Evolutionary conservation across 2,797 vertebrate species (phyloP), one percentile per base, ranked within the genome.

Genomic region (Australoheros facetus): DNA sequence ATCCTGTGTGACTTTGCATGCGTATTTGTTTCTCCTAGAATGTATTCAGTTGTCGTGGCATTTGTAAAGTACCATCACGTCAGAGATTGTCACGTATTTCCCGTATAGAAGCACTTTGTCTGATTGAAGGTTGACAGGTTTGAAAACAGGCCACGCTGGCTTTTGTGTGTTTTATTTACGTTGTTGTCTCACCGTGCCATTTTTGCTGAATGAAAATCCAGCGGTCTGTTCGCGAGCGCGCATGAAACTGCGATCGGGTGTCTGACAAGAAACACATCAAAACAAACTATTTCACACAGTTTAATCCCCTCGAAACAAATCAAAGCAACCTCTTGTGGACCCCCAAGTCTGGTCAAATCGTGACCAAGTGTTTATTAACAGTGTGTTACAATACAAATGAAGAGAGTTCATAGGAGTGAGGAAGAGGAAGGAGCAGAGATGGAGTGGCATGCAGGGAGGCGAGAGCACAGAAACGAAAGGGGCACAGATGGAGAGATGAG

Each of bases 401-500:
- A 30, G 39, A 76, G 32, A 45, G 39, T 71, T 58, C 37, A 51
- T 8, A 60, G 54, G 62, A 56, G 64, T 34, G 75, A 79, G 57
- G 57, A 69, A 32, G 74, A 73, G 57, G 73, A 71, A 53, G 60
- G 12, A 58, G 84, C 32, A 71, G 76, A 54, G 75, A 53, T 64
- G 71, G 75, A 70, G 80, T 56, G 48, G 73, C 26, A 12, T 34
- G 70, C 42, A 51, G 30, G 34, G 80, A 81, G 78, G 76, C 7
- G 39, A 73, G 85, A 58, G 77, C 34, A 39, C 21, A 71, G 73
- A 66, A 88, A 75, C 13, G 53, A 80, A 84, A 79, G 85, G 66
- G 71, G 79, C 88, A 86, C 86, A 91, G 86, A 88, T 91, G 84
- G 87, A 81, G 87, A 85, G 87, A 85, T 88, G 90, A 92, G 87